phyloP scores from a whole-genome alignment of 2,113 vertebrate genomes.

The Coracopsis vasa region DNA sequence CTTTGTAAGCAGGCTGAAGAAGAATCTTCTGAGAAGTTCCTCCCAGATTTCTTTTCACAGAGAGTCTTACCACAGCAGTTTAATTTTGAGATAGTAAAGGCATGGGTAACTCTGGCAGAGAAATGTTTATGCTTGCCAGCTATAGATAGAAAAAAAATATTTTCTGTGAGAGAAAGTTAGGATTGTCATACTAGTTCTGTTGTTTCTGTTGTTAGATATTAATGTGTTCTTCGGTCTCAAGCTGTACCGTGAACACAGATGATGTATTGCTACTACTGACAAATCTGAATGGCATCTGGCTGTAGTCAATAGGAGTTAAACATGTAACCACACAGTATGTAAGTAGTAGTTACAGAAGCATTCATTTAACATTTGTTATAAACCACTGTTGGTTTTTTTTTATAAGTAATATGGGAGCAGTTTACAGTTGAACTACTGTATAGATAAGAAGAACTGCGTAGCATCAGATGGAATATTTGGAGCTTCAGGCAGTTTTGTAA shows the following conservation, averaged over 20 bases:
- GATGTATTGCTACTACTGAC: neutral
- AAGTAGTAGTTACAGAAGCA: neutral
- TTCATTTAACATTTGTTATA: constrained; percentile 40
- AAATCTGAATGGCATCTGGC: neutral
- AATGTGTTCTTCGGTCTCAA: neutral
- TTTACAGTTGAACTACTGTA: constrained; percentile 15
- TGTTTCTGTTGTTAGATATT: neutral
- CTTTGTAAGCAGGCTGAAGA: neutral
- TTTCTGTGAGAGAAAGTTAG: neutral
- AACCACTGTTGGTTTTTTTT: neutral
- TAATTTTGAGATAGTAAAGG: neutral
- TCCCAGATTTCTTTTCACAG: neutral
- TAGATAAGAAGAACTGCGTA: neutral
- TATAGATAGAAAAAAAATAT: neutral
- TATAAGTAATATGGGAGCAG: constrained; percentile 40
- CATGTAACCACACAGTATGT: neutral
- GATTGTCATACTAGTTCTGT: neutral
- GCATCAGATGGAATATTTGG: neutral
- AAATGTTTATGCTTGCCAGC: neutral
- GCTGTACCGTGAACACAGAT: neutral
- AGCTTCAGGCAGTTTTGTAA: constrained; percentile 27
- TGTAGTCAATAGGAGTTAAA: neutral
- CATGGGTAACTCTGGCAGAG: neutral
- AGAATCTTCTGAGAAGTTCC: neutral
- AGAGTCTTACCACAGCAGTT: neutral